These are phyloP conservation scores for Manis javanica DNA, from an alignment of 2,797 vertebrate genomes.

Conservation along the genomic window DNA sequence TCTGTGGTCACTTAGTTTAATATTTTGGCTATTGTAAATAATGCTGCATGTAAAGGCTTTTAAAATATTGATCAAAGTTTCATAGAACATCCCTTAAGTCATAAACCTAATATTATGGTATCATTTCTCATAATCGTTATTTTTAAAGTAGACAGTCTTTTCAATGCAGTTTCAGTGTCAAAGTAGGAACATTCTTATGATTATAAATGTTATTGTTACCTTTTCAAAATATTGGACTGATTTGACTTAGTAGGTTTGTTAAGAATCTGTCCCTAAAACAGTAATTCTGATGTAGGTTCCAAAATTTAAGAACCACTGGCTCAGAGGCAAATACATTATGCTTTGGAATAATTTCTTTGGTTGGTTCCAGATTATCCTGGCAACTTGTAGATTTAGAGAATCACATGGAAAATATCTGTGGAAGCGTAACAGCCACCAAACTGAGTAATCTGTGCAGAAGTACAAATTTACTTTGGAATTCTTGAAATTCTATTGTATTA, in stretches of 20 bases:
- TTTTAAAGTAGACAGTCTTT: neutral
- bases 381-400: neutral
- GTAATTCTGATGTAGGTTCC: neutral
- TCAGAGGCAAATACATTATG: neutral
- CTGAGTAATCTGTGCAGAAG: neutral
- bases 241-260: neutral
- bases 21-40: no score
- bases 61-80: constrained; percentile 17
- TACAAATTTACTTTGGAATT: constrained; percentile 10
- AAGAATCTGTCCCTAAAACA: neutral
- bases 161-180: neutral
- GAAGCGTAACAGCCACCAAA: neutral
- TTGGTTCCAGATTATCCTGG: neutral
- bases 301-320: constrained; percentile 6
- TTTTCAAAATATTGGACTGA: neutral
- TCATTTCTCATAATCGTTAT: neutral
- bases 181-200: neutral
- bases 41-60: neutral
- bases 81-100: neutral
- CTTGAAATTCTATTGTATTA: neutral
- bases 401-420: neutral
- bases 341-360: neutral
- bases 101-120: neutral
- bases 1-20: no score
- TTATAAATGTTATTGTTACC: neutral